Evolutionary conservation across 2,113 vertebrate genomes (phyloP).

Genomic region (Trachemys scripta): DNA sequence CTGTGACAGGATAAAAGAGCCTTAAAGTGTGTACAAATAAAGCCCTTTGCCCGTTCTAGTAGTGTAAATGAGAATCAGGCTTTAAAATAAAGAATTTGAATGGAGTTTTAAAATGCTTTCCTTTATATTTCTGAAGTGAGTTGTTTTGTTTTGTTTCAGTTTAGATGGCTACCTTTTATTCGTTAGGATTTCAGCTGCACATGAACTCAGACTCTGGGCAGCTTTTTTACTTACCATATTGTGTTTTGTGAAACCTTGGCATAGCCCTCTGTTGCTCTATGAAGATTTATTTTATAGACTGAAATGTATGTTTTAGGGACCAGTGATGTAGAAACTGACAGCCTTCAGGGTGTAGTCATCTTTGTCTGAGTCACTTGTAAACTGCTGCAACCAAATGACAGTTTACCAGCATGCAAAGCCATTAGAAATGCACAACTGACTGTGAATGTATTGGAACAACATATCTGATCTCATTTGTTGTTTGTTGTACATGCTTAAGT

Average conservation of each 20-base stretch:
- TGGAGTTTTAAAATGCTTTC: background rate
- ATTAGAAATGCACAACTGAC: conserved; percentile 41
- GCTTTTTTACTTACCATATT: background rate
- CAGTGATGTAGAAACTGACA: conserved; percentile 61
- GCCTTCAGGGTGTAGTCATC: conserved; percentile 1
- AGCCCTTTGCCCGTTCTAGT: background rate
- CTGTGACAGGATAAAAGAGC: background rate
- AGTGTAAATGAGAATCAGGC: background rate
- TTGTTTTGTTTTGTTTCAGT: background rate
- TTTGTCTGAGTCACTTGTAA: conserved; percentile 44
- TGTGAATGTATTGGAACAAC: background rate
- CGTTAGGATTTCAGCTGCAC: background rate
- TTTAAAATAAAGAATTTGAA: background rate
- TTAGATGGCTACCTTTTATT: background rate
- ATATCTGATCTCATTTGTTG: conserved; percentile 27
- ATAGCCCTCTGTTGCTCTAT: conserved; percentile 11
- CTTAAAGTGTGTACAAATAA: background rate
- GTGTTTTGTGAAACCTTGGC: background rate
- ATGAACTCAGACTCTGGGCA: fast-evolving
- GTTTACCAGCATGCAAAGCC: conserved; percentile 48
- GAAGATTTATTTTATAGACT: conserved; percentile 34
- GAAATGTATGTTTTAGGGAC: conserved; percentile 39
- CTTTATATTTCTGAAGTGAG: background rate
- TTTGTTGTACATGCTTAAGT: conserved; percentile 50
- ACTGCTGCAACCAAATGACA: conserved; percentile 52